Conservation (phyloP, 1,140 invertebrate genomes). For the Scylla paramamosain region DNA sequence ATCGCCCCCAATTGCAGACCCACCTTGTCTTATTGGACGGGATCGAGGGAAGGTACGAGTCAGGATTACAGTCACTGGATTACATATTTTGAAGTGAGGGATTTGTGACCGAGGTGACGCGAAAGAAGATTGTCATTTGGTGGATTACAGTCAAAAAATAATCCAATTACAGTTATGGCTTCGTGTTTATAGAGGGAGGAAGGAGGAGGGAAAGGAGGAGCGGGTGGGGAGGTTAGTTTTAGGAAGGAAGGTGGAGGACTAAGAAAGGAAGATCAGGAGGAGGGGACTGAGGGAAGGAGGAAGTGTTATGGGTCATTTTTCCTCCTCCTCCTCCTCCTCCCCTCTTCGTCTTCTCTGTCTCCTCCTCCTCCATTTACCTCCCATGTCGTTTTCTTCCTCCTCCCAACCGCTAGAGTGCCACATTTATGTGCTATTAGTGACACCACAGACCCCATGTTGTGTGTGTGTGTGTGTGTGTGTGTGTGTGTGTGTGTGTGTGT, state of each 20-base stretch:
- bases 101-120: background rate
- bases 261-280: background rate
- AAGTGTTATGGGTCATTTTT: background rate
- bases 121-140: background rate
- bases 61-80: background rate
- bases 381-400: background rate
- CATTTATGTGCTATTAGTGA: background rate
- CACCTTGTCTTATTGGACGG: background rate
- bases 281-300: background rate
- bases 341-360: background rate
- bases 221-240: background rate
- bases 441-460: background rate
- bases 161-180: background rate
- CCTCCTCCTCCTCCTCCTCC: background rate
- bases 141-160: background rate
- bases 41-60: background rate
- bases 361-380: conserved; percentile 2
- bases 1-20: background rate
- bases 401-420: background rate
- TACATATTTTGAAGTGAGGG: background rate
- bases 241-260: background rate
- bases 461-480: conserved; percentile 22
- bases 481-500: background rate
- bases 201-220: background rate
- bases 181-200: conserved; percentile 1